These are phyloP conservation scores for Phalacrocorax aristotelis DNA, from an alignment of 2,113 vertebrate genomes.

Conservation along the genomic window DNA sequence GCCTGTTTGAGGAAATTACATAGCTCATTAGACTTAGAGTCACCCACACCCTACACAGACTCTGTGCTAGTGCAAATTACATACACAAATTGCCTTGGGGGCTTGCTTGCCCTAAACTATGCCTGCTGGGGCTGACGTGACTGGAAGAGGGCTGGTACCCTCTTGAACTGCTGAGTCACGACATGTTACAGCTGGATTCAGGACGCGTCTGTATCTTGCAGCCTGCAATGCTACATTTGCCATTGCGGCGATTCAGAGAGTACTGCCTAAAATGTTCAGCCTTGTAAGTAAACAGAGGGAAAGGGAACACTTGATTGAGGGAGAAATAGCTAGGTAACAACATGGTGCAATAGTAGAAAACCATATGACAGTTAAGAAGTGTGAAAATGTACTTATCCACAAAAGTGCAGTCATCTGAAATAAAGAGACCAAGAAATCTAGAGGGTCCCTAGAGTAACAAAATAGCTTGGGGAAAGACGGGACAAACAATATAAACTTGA, in stretches of 20 bases:
- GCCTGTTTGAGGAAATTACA: slow-evolving; percentile 55
- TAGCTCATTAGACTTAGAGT: slow-evolving; percentile 17
- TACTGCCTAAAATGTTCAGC: neutral
- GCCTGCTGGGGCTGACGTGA: neutral
- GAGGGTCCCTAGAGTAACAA: neutral
- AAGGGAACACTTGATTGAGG: neutral
- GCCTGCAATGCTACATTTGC: neutral
- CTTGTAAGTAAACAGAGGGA: neutral
- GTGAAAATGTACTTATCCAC: neutral
- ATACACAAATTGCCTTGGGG: neutral
- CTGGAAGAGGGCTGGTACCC: neutral
- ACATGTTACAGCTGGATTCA: neutral
- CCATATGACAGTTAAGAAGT: neutral
- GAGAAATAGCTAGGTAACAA: neutral
- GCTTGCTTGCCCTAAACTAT: neutral
- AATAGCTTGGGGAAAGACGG: neutral
- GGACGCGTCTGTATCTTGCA: fast-evolving
- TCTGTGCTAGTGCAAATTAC: neutral
- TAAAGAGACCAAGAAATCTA: neutral
- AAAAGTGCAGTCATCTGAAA: neutral
- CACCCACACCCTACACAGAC: neutral
- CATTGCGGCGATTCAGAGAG: neutral
- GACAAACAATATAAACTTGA: neutral
- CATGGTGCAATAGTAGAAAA: neutral
- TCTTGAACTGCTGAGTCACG: neutral